Conservation (phyloP, 2,888 invertebrate species). For the Nomada fabriciana region DNA sequence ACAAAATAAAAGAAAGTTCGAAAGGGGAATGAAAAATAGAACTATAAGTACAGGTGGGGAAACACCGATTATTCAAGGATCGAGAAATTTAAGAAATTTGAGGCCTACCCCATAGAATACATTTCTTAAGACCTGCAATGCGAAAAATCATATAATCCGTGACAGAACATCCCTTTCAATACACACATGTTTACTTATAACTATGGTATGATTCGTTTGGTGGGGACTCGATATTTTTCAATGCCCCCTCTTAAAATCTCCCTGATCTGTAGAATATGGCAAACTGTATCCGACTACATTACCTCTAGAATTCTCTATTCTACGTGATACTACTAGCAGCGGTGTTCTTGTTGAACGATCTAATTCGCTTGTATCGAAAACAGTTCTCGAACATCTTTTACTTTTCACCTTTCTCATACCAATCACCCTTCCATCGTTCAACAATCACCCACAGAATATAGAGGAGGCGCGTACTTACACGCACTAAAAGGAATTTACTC, state of each 20-base stretch:
- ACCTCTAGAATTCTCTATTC: conserved; percentile 51
- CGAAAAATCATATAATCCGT: conserved; percentile 81
- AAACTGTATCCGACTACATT: conserved; percentile 17
- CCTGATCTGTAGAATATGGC: conserved; percentile 1
- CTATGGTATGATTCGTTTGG: conserved; percentile 14
- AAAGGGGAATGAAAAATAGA: conserved; percentile 1
- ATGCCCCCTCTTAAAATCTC: conserved; percentile 10
- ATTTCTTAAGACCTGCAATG: conserved; percentile 83
- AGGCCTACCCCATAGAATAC: conserved; percentile 81
- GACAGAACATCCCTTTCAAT: conserved; percentile 68
- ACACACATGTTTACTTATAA: conserved; percentile 44
- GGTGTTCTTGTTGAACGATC: conserved; percentile 9
- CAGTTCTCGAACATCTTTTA: no score
- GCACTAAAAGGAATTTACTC: not conserved
- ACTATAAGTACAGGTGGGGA: conserved; percentile 24
- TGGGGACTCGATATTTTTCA: conserved; percentile 9
- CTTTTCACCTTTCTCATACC: not conserved
- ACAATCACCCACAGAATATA: not conserved
- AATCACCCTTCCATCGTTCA: conserved; percentile 1
- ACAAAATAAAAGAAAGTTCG: not conserved
- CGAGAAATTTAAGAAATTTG: conserved; percentile 59
- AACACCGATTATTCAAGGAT: conserved; percentile 63
- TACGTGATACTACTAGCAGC: conserved; percentile 38
- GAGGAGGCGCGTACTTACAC: not conserved
- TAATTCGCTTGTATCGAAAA: no score